Conservation (phyloP, 2,113 vertebrate species). For the Nothobranchius kuhntae region DNA sequence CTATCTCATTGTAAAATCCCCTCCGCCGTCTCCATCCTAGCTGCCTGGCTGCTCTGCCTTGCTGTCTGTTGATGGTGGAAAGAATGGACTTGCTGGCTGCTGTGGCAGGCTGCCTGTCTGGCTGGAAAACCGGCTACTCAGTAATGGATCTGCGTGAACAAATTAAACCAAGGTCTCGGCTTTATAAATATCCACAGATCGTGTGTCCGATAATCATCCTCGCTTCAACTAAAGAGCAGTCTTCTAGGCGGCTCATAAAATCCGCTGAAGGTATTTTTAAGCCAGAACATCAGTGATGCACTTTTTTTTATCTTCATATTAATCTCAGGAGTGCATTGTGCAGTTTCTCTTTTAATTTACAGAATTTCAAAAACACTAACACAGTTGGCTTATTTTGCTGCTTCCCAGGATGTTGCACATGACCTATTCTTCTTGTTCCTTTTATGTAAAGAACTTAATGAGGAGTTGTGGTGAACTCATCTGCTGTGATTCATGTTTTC, state of each 20-base stretch:
- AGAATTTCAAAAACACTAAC: background rate
- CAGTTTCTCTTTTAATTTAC: background rate
- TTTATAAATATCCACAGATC: slow-evolving; percentile 80
- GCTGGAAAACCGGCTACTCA: slow-evolving; percentile 44
- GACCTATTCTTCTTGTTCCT: background rate
- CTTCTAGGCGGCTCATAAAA: slow-evolving; percentile 53
- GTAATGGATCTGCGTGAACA: slow-evolving; percentile 78
- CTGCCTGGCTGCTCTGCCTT: slow-evolving; percentile 34
- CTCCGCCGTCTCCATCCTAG: slow-evolving; percentile 53
- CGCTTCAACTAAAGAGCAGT: slow-evolving; percentile 56
- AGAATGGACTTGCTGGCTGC: slow-evolving; percentile 49
- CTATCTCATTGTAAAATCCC: slow-evolving; percentile 75
- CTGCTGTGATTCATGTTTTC: slow-evolving; percentile 4
- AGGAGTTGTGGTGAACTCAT: background rate
- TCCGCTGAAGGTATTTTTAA: slow-evolving; percentile 62
- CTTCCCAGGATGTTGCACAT: background rate
- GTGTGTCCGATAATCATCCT: slow-evolving; percentile 73
- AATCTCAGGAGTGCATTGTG: background rate
- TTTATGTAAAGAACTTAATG: slow-evolving; percentile 13
- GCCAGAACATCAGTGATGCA: slow-evolving; percentile 22
- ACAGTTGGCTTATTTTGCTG: background rate
- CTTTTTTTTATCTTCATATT: background rate
- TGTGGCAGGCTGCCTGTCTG: slow-evolving; percentile 53
- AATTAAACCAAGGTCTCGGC: slow-evolving; percentile 70
- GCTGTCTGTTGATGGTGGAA: slow-evolving; percentile 38